Conservation (phyloP, 1,140 invertebrate species). For the Ceratosolen solmsi region DNA sequence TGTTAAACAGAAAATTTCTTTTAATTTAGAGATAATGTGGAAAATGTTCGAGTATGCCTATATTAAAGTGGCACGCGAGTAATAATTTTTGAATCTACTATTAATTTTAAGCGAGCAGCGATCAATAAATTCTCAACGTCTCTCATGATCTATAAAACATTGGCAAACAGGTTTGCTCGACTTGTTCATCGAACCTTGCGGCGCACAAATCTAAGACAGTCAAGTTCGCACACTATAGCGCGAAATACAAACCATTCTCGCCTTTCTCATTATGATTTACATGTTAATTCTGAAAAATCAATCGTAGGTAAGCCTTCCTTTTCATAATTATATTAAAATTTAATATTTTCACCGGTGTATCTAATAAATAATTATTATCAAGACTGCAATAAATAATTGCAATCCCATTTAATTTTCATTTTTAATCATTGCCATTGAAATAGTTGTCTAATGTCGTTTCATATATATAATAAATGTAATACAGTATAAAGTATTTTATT, state of each 20-base stretch:
- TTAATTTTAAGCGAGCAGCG: not conserved
- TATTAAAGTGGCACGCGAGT: too few species aligned
- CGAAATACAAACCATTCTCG: not conserved
- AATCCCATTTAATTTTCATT: not conserved
- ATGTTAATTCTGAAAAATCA: not conserved
- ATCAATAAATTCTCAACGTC: conserved; percentile 27
- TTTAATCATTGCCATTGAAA: too few species aligned
- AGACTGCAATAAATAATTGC: not conserved
- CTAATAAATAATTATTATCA: conserved; percentile 11
- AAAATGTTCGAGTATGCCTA: too few species aligned
- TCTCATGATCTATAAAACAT: conserved; percentile 33
- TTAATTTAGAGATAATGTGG: too few species aligned
- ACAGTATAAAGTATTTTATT: too few species aligned
- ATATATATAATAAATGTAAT: too few species aligned
- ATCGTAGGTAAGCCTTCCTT: too few species aligned
- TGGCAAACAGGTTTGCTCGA: conserved; percentile 34
- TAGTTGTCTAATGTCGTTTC: too few species aligned
- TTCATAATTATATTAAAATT: not conserved
- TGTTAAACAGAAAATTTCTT: not conserved
- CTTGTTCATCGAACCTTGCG: conserved; percentile 24
- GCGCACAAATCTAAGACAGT: not conserved
- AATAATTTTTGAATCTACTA: not conserved
- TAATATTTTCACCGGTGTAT: not conserved
- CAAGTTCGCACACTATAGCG: conserved; percentile 13
- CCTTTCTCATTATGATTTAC: not conserved